Evolutionary conservation across 2,888 invertebrate species (phyloP).

Genomic region (Apantesis nais): DNA sequence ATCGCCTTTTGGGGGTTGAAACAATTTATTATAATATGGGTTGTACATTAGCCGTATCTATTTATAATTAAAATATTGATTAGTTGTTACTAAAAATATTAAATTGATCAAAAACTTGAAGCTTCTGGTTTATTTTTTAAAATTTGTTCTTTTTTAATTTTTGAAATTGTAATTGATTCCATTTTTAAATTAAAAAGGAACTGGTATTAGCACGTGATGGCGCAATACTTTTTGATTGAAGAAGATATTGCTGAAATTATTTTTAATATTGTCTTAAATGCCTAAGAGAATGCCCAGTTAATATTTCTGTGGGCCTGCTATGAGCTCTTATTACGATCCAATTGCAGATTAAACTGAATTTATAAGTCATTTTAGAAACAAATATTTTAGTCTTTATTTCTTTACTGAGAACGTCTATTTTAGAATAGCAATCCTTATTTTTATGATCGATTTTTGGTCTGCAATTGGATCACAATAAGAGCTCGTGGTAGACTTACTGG

Average conservation of each 20-base stretch:
- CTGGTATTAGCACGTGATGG: background rate
- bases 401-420: too few relatives aligned
- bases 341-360: too few relatives aligned
- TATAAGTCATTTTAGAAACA: too few relatives aligned
- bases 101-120: constrained; percentile 74
- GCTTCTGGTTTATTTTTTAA: background rate
- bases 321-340: too few relatives aligned
- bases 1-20: constrained; percentile 71
- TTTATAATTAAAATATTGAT: constrained; percentile 84
- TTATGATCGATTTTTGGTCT: too few relatives aligned
- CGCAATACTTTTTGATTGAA: background rate
- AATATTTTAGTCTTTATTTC: too few relatives aligned
- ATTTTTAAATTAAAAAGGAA: background rate
- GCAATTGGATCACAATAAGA: too few relatives aligned
- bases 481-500: too few relatives aligned
- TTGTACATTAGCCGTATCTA: constrained; percentile 82
- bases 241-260: background rate
- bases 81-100: constrained; percentile 85
- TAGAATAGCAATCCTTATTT: too few relatives aligned
- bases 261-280: too few relatives aligned
- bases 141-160: background rate
- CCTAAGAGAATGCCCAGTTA: too few relatives aligned
- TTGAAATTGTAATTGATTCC: background rate
- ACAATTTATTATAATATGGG: constrained; percentile 72
- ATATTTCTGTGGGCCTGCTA: too few relatives aligned